Conservation (phyloP, 2,888 invertebrate genomes). For the Axea sp. region DNA sequence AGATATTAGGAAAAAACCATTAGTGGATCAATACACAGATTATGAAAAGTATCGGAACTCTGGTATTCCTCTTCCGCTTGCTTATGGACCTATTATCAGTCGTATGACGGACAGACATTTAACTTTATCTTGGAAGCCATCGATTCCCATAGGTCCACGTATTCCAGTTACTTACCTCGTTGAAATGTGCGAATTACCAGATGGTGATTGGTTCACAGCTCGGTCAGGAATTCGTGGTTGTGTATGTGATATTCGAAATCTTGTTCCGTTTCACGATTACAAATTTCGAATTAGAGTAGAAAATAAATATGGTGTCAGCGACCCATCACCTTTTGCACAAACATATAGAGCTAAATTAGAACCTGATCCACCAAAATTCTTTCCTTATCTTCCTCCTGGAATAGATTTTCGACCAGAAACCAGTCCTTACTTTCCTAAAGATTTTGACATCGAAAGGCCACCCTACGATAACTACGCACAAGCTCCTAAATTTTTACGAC, state of each 20-base stretch:
- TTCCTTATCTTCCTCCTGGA: constrained; percentile 89
- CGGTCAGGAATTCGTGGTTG: constrained; percentile 92
- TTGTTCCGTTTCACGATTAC: constrained; percentile 96
- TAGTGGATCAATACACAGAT: constrained; percentile 90
- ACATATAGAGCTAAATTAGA: constrained; percentile 89
- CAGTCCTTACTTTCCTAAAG: constrained; percentile 93
- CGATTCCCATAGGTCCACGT: constrained; percentile 91
- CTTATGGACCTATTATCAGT: constrained; percentile 94
- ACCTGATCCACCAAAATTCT: constrained; percentile 89
- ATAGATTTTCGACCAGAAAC: constrained; percentile 91
- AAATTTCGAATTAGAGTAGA: constrained; percentile 97
- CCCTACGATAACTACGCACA: constrained; percentile 91
- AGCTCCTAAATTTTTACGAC: constrained; percentile 91
- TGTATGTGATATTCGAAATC: constrained; percentile 92
- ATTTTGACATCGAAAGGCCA: constrained; percentile 93
- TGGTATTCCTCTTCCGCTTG: constrained; percentile 91
- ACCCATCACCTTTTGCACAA: constrained; percentile 94
- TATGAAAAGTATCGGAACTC: constrained; percentile 90
- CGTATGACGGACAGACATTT: constrained; percentile 94
- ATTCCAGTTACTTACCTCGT: constrained; percentile 96
- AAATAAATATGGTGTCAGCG: constrained; percentile 97
- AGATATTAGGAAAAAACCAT: constrained; percentile 85
- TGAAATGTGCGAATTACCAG: constrained; percentile 95
- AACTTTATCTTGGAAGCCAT: constrained; percentile 96
- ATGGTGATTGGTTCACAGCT: constrained; percentile 95